A percentile compares a stretch with the other conserved stretches of the same genome.
Evolutionary conservation across 2,113 vertebrate species (phyloP).

Genomic region (Hemiprocne comata): DNA sequence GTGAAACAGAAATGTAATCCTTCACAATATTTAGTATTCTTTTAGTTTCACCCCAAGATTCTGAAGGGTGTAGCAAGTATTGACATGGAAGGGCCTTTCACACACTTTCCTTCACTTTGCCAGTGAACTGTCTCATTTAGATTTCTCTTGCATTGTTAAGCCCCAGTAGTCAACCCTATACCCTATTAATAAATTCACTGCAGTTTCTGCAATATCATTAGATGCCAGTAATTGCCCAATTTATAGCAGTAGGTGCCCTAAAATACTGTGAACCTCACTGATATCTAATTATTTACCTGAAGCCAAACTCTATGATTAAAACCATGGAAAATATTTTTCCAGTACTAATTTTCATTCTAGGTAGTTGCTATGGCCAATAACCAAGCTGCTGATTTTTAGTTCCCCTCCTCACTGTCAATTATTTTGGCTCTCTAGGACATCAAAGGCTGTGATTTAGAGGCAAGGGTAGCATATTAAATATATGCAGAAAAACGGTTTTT

Average conservation of each 20-base stretch:
- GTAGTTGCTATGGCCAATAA: background rate
- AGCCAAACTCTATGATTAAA: background rate
- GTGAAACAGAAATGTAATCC: background rate
- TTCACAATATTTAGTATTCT: background rate
- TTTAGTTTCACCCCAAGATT: background rate
- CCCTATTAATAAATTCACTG: background rate
- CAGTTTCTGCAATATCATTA: background rate
- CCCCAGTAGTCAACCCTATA: background rate
- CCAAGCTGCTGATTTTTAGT: background rate
- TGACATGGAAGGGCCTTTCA: background rate
- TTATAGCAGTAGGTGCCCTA: background rate
- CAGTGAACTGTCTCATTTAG: background rate
- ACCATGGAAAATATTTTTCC: background rate
- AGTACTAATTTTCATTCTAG: background rate
- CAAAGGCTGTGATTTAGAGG: background rate
- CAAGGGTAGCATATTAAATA: background rate
- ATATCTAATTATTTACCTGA: background rate
- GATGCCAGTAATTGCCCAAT: background rate
- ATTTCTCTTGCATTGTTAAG: background rate
- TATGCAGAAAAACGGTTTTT: background rate
- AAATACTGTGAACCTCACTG: background rate
- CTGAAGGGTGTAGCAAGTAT: background rate
- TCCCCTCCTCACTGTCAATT: background rate
- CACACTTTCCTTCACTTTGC: background rate
- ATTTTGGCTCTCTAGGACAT: background rate